A percentile compares a stretch with the other conserved stretches of the same genome.
Evolutionary conservation across 2,888 invertebrate genomes (phyloP).

Genomic region (Esperia sulphurella): DNA sequence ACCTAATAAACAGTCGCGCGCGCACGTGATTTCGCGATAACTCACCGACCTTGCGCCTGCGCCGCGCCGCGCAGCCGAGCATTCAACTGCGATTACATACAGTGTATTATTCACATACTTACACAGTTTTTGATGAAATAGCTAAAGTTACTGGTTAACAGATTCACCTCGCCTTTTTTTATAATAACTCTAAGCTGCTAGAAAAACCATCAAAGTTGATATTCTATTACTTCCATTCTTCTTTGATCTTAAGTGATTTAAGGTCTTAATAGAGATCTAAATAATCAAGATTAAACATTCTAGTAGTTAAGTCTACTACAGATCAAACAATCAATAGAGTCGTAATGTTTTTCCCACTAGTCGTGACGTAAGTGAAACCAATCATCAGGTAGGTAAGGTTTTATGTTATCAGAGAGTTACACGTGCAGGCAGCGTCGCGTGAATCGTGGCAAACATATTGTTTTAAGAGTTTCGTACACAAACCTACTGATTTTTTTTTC

Average conservation of each 20-base stretch:
- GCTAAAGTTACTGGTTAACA: conserved; percentile 3
- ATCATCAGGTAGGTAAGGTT: neutral
- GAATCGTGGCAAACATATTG: neutral
- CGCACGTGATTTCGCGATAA: conserved; percentile 48
- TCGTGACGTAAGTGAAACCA: neutral
- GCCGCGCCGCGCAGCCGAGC: conserved; percentile 6
- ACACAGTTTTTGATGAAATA: conserved; percentile 11
- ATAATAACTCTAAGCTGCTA: too few species aligned
- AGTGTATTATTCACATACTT: conserved; percentile 13
- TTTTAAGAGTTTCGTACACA: neutral
- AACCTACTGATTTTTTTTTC: neutral
- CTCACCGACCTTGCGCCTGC: conserved; percentile 42
- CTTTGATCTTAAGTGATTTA: too few species aligned
- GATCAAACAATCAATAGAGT: too few species aligned
- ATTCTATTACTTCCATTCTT: too few species aligned
- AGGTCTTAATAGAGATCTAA: too few species aligned
- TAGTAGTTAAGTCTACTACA: too few species aligned
- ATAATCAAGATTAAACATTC: too few species aligned
- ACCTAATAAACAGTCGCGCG: conserved; percentile 45
- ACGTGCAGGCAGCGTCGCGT: neutral
- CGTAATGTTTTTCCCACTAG: neutral
- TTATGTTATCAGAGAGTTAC: neutral
- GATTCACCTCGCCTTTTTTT: neutral
- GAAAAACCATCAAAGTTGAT: too few species aligned
- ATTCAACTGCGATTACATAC: conserved; percentile 15